Evolutionary conservation across 2,797 vertebrate genomes (phyloP).

Genomic region (Rhynchonycteris naso): DNA sequence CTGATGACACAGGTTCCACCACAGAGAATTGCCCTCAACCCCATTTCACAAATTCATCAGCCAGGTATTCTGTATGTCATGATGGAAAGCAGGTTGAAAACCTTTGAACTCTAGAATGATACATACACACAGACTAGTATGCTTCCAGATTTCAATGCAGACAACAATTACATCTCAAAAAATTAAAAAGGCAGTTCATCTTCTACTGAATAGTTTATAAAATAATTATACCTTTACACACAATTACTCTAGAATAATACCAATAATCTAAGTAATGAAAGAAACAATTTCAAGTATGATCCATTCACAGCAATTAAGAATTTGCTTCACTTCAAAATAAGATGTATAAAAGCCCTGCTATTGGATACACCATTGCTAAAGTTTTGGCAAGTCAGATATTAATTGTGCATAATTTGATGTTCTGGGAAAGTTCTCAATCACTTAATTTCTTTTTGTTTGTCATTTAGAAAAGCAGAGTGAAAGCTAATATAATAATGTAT

Average conservation of each 20-base stretch:
- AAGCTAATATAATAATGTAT: neutral
- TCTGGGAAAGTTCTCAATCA: neutral
- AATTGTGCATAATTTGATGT: neutral
- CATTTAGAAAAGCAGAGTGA: constrained; percentile 41
- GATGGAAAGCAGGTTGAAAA: neutral
- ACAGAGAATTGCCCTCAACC: neutral
- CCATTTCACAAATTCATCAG: constrained; percentile 18
- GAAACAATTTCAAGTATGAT: neutral
- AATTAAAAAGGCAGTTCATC: neutral
- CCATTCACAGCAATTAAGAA: neutral
- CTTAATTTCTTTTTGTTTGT: neutral
- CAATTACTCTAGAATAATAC: neutral
- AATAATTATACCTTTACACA: neutral
- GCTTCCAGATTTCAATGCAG: neutral
- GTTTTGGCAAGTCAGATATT: neutral
- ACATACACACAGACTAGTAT: neutral
- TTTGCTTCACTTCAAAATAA: neutral
- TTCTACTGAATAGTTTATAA: neutral
- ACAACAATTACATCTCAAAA: neutral
- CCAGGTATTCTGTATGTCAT: neutral
- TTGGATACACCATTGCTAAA: neutral
- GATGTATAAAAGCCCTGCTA: neutral
- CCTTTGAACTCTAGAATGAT: neutral
- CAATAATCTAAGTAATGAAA: neutral
- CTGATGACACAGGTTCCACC: neutral